Conservation (phyloP, 2,113 vertebrate species). For the Pseudorhombus dupliciocellatus region DNA sequence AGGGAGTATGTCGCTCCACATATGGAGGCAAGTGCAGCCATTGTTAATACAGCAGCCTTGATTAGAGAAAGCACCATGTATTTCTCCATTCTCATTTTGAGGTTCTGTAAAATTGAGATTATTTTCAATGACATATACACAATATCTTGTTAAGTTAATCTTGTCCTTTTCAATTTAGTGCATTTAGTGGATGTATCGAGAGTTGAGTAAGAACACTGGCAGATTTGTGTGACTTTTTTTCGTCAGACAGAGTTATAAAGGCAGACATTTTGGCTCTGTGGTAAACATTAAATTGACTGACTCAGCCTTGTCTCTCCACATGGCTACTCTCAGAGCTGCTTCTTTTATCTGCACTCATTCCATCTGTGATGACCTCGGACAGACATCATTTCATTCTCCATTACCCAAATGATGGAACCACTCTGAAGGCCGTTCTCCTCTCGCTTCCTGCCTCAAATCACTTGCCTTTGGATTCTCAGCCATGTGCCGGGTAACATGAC, state of each 20-base stretch:
- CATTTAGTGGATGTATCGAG: no score
- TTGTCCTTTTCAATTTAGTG: no score
- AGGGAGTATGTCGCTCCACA: no score
- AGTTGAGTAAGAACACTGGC: no score
- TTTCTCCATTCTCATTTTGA: no score
- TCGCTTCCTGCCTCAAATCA: constrained; percentile 41
- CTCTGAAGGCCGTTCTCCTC: constrained; percentile 27
- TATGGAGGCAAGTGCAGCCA: no score
- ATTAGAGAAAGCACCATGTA: no score
- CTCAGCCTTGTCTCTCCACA: constrained; percentile 27
- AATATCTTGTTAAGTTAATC: no score
- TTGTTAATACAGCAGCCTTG: no score
- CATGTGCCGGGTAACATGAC: not conserved
- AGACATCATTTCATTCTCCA: constrained; percentile 74
- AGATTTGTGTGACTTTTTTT: no score
- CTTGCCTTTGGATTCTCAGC: constrained; percentile 20
- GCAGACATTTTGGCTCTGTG: not conserved
- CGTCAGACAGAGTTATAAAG: not conserved
- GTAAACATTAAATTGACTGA: constrained; percentile 32
- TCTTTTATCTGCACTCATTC: constrained; percentile 63
- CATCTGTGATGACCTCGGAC: constrained; percentile 57
- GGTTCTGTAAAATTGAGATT: no score
- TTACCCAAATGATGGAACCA: constrained; percentile 55
- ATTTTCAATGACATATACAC: no score
- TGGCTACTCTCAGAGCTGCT: constrained; percentile 53